A percentile compares a stretch with the other conserved stretches of the same genome.
These are phyloP conservation scores for Austrolebias charrua DNA, from an alignment of 2,797 vertebrate species.

Conservation along the genomic window DNA sequence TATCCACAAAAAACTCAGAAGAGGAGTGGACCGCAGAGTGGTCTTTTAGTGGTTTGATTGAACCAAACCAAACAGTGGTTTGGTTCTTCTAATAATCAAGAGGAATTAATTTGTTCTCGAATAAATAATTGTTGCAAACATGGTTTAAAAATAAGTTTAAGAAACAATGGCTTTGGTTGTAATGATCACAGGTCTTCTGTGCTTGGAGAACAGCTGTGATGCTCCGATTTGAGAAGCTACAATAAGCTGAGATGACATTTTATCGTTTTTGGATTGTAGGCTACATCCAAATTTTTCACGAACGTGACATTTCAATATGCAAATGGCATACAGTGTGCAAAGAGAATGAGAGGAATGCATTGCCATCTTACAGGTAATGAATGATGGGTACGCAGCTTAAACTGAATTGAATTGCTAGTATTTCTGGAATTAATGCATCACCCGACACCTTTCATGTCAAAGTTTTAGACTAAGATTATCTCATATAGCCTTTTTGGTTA, in stretches of 20 bases:
- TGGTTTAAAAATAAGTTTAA: neutral
- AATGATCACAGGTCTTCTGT: neutral
- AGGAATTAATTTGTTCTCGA: too few species aligned
- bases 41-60: too few species aligned
- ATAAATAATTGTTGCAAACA: too few species aligned
- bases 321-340: slow-evolving; percentile 41
- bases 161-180: neutral
- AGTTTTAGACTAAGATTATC: too few species aligned
- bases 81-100: too few species aligned
- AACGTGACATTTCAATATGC: slow-evolving; percentile 67
- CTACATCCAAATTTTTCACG: slow-evolving; percentile 47
- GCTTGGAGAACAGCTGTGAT: slow-evolving; percentile 12
- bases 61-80: too few species aligned
- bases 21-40: too few species aligned
- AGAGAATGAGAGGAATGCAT: slow-evolving; percentile 31
- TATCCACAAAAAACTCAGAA: too few species aligned
- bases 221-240: slow-evolving; percentile 39
- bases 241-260: slow-evolving; percentile 52
- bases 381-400: neutral
- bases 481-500: too few species aligned
- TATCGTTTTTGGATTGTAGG: slow-evolving; percentile 47
- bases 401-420: neutral
- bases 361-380: slow-evolving; percentile 8
- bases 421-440: too few species aligned
- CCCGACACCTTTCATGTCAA: too few species aligned